These are phyloP conservation scores for Tylochromis polylepis DNA, from an alignment of 2,113 vertebrate species.

Conservation along the genomic window DNA sequence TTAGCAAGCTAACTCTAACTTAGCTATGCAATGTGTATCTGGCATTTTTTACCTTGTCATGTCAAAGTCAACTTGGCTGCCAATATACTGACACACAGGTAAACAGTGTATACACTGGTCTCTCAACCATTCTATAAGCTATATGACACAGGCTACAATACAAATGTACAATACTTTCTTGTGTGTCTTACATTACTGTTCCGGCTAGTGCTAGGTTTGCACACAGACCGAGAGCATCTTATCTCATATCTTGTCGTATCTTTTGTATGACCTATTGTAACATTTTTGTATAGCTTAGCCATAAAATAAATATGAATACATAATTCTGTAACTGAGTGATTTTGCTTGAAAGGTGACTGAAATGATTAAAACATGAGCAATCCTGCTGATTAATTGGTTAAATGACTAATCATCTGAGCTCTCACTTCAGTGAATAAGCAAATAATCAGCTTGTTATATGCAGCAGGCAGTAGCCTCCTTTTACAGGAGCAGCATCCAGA, in stretches of 20 bases:
- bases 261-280: not conserved
- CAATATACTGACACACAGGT: not conserved
- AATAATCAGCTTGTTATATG: not conserved
- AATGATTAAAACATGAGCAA: not conserved
- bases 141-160: not conserved
- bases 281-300: accelerated
- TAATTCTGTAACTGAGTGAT: not conserved
- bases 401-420: not conserved
- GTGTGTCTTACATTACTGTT: not conserved
- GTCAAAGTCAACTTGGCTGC: not conserved
- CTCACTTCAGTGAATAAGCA: not conserved
- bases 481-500: not conserved
- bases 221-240: not conserved
- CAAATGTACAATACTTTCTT: not conserved
- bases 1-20: not conserved
- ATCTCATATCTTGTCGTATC: not conserved
- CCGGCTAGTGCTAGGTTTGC: not conserved
- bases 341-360: not conserved
- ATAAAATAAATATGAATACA: not conserved
- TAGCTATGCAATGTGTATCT: not conserved
- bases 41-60: not conserved
- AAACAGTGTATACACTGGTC: not conserved
- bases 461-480: not conserved
- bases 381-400: not conserved
- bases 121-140: not conserved